Evolutionary conservation across 2,113 vertebrate species (phyloP), one percentile per base, ranked within the genome.

Genomic region (Ariopsis seemanni): DNA sequence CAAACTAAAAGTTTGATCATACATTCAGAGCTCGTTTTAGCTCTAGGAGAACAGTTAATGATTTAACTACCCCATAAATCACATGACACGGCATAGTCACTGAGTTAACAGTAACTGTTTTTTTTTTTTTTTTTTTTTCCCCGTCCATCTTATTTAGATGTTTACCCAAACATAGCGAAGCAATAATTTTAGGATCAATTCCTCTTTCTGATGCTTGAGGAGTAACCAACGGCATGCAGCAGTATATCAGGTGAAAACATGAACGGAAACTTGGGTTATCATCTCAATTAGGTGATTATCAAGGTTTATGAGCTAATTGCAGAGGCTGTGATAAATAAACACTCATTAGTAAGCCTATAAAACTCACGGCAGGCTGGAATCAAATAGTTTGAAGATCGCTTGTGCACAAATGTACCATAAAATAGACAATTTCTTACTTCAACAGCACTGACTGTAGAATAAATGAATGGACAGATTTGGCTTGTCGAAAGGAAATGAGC

Each of bases 401-500:
- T 77, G 48, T 67, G 48, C 71, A 83, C 27, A 60, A 84, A 77
- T 78, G 7, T 60, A 77, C 72, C 48, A 52, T 87, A 65, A 83
- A 87, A 65, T 78, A 75, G 57, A 63, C 42, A 27, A 82, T 92
- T 87, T 87, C 85, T 91, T 80, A 89, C 55, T 86, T 90, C 87
- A 88, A 89, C 83, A 89, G 89, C 65, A 82, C 87, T 87, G 87
- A 91, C 50, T 80, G 79, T 67, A 69, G 72, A 90, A 71, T 52
- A 67, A 25, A 83, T 75, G 89, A 91, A 93, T 88, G 7, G 69
- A 9, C 25, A 77, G 53, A 17, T 34, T 53, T 50, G 7, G 27
- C 22, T 18, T 63, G 34, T 65, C 34, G 80, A 74, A 62, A 27
- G 63, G 30, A 80, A 25, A 65, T n/a, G 20, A 10, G 7, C 20